Evolutionary conservation across 2,797 vertebrate genomes (phyloP).

Genomic region (Chaetophractus vellerosus): DNA sequence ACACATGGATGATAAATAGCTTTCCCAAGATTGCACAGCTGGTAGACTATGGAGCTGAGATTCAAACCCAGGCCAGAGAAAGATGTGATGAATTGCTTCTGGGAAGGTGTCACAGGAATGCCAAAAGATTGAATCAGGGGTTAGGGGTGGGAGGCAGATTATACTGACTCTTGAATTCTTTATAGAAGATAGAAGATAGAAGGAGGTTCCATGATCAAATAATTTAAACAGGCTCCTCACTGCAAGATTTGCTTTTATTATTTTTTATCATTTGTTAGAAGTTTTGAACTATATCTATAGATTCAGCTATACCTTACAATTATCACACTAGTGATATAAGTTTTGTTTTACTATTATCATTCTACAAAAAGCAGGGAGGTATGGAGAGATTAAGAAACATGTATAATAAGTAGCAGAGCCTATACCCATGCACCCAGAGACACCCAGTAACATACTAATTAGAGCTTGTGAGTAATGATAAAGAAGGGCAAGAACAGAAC

Average conservation of each 20-base stretch:
- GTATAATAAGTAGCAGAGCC: neutral
- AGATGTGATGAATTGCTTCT: conserved; percentile 70
- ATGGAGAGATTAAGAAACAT: neutral
- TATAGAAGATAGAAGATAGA: neutral
- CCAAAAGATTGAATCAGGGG: neutral
- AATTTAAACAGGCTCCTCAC: neutral
- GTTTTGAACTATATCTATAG: neutral
- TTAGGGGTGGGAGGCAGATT: neutral
- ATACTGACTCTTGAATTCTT: conserved; percentile 45
- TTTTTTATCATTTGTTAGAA: neutral
- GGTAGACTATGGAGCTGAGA: neutral
- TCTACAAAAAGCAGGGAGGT: neutral
- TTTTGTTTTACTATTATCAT: neutral
- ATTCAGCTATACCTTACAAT: neutral
- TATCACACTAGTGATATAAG: neutral
- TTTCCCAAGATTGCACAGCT: neutral
- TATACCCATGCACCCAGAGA: neutral
- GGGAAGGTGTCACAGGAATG: neutral
- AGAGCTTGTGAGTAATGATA: neutral
- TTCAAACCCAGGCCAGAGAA: neutral
- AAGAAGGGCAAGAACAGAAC: neutral
- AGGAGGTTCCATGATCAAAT: neutral
- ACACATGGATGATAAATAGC: neutral
- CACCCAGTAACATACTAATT: neutral
- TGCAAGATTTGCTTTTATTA: neutral